These are phyloP conservation scores for Metopia argyrocephala DNA, from an alignment of 2,888 invertebrate species.

Conservation along the genomic window DNA sequence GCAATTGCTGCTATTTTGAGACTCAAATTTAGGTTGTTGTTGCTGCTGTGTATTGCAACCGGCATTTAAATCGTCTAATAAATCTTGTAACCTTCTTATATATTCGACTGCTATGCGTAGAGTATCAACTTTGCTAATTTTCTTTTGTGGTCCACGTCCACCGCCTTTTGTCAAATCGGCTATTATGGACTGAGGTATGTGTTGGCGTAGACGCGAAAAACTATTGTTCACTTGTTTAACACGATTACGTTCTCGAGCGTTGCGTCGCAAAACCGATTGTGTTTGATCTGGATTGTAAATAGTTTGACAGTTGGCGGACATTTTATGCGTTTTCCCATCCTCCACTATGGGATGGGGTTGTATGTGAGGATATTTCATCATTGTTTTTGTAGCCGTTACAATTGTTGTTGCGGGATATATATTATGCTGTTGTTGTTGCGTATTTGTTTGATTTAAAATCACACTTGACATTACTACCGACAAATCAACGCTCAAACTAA, in stretches of 20 bases:
- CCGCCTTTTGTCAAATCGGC: conserved; percentile 84
- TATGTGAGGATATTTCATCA: conserved; percentile 76
- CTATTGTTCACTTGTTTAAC: conserved; percentile 97
- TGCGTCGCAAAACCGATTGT: conserved; percentile 92
- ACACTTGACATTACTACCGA: conserved; percentile 67
- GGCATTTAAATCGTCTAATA: conserved; percentile 80
- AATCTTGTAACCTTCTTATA: conserved; percentile 88
- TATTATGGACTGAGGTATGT: conserved; percentile 90
- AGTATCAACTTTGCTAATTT: conserved; percentile 93
- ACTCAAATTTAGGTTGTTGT: conserved; percentile 25
- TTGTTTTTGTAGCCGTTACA: conserved; percentile 67
- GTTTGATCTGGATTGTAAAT: conserved; percentile 82
- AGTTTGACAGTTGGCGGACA: conserved; percentile 77
- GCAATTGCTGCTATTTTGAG: conserved; percentile 79
- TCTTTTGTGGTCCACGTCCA: conserved; percentile 88
- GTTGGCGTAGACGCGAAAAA: conserved; percentile 92
- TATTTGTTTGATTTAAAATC: conserved; percentile 65
- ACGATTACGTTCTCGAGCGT: conserved; percentile 95
- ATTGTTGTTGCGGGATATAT: conserved; percentile 68
- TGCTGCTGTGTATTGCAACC: conserved; percentile 29
- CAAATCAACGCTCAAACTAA: no score
- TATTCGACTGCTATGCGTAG: conserved; percentile 93
- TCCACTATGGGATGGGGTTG: conserved; percentile 84
- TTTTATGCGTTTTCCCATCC: conserved; percentile 85
- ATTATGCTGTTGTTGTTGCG: conserved; percentile 63